Evolutionary conservation across 2,888 invertebrate genomes (phyloP), one percentile per base, ranked within the genome.

Genomic region (Ornithoptera priamus): DNA sequence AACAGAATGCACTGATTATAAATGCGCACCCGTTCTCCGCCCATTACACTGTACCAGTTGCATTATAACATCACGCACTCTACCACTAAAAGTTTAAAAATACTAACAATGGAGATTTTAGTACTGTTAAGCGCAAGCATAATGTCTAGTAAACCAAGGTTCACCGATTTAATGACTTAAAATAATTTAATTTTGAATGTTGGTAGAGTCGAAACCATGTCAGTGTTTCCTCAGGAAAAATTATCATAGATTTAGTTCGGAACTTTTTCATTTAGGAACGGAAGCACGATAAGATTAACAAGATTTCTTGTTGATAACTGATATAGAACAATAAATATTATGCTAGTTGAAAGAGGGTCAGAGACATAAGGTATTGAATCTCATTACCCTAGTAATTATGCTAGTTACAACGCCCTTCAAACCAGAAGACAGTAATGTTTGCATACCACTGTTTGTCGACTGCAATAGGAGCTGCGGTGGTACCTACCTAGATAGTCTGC

Each of bases 1-100:
- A 57, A 68, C 62, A 22, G 50, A 67, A 67, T 67, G 39, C 39
- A 36, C 56, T 10, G 39, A 24, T 67, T 67, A 62, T 57, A 62
- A 42, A 67, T 67, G n/a, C 17, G n/a, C 61, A 53, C 39, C 61
- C 60, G 30, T 56, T 53, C 62, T 18, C 24, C 53, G 18, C n/a
- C 15, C 56, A n/a, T 56, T 58, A 36, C 10, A 39, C 17, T 24
- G 53, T 18, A 63, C n/a, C 5, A 8, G 39, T 39, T 20, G 58
- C 58, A 2, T n/a, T 36, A 58, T 50, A 46, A 18, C 12, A n/a
- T 56, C 22, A 61, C n/a, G 22, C 6, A 50, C 24, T 57, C 2
- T 7, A 58, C 7, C 57, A 58, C 57, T 12, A 22, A 58, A 58
- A 22, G 24, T 58, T 53, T 58, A 58, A 24, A 58, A 15, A 58